These are phyloP conservation scores for Denticeps clupeoides DNA, from an alignment of 2,797 vertebrate genomes.

Conservation along the genomic window DNA sequence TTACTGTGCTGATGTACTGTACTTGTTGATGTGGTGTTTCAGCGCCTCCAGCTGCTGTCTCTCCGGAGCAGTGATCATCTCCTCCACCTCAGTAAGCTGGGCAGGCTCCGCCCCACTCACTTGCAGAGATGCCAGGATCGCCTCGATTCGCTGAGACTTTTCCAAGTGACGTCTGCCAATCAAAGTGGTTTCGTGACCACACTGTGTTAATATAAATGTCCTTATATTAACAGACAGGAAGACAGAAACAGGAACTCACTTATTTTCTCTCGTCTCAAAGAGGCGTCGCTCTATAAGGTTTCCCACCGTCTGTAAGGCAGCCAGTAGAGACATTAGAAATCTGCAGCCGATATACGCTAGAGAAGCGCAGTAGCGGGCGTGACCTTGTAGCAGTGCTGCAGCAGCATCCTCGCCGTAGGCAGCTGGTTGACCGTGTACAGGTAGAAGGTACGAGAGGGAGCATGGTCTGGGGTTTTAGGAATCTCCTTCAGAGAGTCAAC, in stretches of 20 bases:
- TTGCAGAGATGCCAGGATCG: slow-evolving; percentile 85
- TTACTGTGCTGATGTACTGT: slow-evolving; percentile 13
- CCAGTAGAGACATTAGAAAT: not conserved
- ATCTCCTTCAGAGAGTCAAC: slow-evolving; percentile 64
- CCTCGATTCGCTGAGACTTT: slow-evolving; percentile 89
- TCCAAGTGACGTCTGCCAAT: slow-evolving; percentile 75
- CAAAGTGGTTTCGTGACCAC: slow-evolving; percentile 12
- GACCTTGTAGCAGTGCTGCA: slow-evolving; percentile 87
- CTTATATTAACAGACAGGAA: not conserved
- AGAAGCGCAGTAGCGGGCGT: too few species aligned
- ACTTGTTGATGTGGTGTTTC: slow-evolving; percentile 85
- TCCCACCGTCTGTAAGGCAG: slow-evolving; percentile 74
- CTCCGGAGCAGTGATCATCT: slow-evolving; percentile 88
- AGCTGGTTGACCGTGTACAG: slow-evolving; percentile 80
- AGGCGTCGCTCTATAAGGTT: slow-evolving; percentile 84
- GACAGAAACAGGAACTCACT: slow-evolving; percentile 55
- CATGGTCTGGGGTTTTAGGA: slow-evolving; percentile 87
- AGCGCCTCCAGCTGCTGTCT: slow-evolving; percentile 80
- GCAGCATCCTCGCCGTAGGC: slow-evolving; percentile 70
- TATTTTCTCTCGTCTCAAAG: slow-evolving; percentile 83
- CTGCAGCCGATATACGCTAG: not conserved
- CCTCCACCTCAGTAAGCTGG: slow-evolving; percentile 87
- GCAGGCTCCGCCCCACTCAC: slow-evolving; percentile 72
- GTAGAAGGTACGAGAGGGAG: slow-evolving; percentile 89
- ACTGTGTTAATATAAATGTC: slow-evolving; percentile 2